Conservation (phyloP, 2,113 vertebrate species). For the Ammodytes dubius region DNA sequence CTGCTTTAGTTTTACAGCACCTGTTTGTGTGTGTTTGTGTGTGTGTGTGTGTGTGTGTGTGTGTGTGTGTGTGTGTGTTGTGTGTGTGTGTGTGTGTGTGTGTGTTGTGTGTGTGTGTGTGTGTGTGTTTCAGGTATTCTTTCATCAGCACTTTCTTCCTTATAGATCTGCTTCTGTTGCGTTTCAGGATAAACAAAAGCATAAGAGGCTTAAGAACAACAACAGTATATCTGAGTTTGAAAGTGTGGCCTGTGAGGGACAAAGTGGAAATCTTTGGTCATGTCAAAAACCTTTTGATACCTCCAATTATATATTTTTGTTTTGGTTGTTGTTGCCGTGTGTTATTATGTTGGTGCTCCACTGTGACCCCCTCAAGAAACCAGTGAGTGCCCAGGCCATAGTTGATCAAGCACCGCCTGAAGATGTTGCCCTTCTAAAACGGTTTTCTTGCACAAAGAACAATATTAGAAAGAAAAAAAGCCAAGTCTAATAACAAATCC, state of each 20-base stretch:
- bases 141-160: conserved; percentile 32
- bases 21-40: background rate
- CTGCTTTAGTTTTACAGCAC: conserved; percentile 48
- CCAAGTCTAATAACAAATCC: no score
- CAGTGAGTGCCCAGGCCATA: background rate
- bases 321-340: background rate
- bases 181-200: conserved; percentile 67
- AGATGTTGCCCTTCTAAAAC: background rate
- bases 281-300: background rate
- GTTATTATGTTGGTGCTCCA: background rate
- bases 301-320: background rate
- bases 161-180: conserved; percentile 32
- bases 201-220: conserved; percentile 44
- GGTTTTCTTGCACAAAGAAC: background rate
- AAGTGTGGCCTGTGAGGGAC: conserved; percentile 37
- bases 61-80: no score
- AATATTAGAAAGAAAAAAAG: no score
- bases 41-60: no score
- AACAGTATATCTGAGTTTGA: conserved; percentile 15
- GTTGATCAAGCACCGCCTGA: background rate
- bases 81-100: background rate
- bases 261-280: conserved; percentile 27
- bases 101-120: background rate
- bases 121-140: conserved; percentile 39
- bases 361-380: background rate